A percentile compares a stretch with the other conserved stretches of the same genome.
phyloP scores from a whole-genome alignment of 2,797 vertebrate genomes.

The Parambassis ranga region DNA sequence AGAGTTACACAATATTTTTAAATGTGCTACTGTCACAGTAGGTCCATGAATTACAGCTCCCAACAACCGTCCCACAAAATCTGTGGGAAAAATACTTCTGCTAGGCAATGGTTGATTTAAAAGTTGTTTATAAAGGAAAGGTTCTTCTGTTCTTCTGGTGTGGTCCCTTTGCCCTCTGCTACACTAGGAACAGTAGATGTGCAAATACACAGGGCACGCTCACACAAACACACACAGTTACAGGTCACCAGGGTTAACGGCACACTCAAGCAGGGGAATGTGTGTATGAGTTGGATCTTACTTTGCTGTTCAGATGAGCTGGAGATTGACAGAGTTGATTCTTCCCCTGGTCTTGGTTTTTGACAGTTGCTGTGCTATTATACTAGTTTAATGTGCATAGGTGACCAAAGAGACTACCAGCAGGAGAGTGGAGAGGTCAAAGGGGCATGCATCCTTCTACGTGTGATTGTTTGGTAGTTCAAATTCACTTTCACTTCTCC shows the following conservation, averaged over 20 bases:
- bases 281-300: slow-evolving; percentile 64
- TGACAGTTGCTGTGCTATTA: slow-evolving; percentile 18
- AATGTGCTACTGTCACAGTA: slow-evolving; percentile 40
- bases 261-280: slow-evolving; percentile 52
- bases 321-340: slow-evolving; percentile 17
- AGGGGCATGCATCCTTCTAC: too few species aligned
- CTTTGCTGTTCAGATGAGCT: slow-evolving; percentile 54
- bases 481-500: too few species aligned
- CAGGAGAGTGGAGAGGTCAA: not conserved
- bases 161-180: slow-evolving; percentile 65
- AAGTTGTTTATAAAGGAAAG: slow-evolving; percentile 65
- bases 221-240: slow-evolving; percentile 51
- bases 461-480: too few species aligned
- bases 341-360: slow-evolving; percentile 10
- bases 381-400: too few species aligned
- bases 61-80: slow-evolving; percentile 33
- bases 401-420: not conserved
- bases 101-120: slow-evolving; percentile 49
- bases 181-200: slow-evolving; percentile 53
- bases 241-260: slow-evolving; percentile 65
- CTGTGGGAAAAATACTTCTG: slow-evolving; percentile 43
- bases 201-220: slow-evolving; percentile 48
- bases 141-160: slow-evolving; percentile 68
- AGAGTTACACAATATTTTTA: slow-evolving; percentile 21
- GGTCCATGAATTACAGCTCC: slow-evolving; percentile 32